Evolutionary conservation across 2,888 invertebrate genomes (phyloP).

Genomic region (Eurois occulta): DNA sequence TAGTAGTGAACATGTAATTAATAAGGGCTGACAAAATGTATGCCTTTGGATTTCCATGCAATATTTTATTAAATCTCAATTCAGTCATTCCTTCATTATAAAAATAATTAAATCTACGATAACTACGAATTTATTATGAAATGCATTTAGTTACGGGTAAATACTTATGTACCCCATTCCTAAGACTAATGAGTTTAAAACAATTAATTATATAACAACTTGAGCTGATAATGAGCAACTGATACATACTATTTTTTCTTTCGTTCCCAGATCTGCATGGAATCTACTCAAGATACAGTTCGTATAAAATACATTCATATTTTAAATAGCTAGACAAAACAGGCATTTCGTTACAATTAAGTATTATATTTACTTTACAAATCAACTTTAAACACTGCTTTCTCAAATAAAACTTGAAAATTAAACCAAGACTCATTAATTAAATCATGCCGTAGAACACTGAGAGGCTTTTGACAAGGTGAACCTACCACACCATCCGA

Average conservation of each 20-base stretch:
- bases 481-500: conserved; percentile 81
- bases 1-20: neutral
- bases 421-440: conserved; percentile 74
- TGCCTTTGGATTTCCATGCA: neutral
- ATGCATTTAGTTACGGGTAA: neutral
- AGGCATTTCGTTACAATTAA: conserved; percentile 19
- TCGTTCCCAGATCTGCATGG: conserved; percentile 68
- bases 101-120: neutral
- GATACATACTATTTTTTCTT: conserved; percentile 65
- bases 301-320: conserved; percentile 60
- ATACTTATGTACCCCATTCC: neutral
- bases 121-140: neutral
- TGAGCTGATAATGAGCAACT: conserved; percentile 50
- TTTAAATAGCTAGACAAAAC: conserved; percentile 36
- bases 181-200: neutral
- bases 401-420: conserved; percentile 58
- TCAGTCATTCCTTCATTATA: neutral
- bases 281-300: conserved; percentile 68
- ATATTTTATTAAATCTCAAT: neutral
- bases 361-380: conserved; percentile 29
- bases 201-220: conserved; percentile 9
- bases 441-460: conserved; percentile 77
- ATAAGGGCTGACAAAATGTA: neutral
- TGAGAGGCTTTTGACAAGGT: conserved; percentile 88
- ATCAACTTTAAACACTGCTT: conserved; percentile 50